Evolutionary conservation across 2,113 vertebrate species (phyloP).

Genomic region (Pitta sordida): DNA sequence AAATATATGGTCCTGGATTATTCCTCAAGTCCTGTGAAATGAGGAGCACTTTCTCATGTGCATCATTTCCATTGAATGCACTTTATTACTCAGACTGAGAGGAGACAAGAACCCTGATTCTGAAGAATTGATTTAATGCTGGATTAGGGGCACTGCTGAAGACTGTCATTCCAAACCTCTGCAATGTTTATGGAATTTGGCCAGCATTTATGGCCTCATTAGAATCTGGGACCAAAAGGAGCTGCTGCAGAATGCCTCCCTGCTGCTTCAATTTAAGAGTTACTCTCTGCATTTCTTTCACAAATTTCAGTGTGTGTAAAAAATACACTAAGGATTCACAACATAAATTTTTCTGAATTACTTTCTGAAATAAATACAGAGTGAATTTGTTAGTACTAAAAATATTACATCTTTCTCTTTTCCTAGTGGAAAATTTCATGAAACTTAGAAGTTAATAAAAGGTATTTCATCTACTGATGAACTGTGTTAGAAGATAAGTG

Average conservation of each 20-base stretch:
- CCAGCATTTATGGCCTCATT: neutral
- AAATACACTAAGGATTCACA: neutral
- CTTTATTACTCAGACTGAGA: neutral
- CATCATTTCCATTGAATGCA: neutral
- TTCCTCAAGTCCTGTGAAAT: neutral
- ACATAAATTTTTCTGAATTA: neutral
- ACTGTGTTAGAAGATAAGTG: neutral
- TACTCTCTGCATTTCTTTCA: neutral
- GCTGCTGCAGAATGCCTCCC: neutral
- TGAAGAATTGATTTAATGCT: neutral
- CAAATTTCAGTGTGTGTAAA: neutral
- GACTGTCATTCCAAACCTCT: neutral
- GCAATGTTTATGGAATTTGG: neutral
- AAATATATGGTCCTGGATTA: neutral
- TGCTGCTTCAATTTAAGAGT: neutral
- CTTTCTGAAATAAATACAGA: neutral
- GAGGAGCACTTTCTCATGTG: neutral
- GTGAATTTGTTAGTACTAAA: neutral
- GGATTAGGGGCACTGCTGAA: neutral
- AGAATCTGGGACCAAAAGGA: neutral
- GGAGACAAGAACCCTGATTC: neutral
- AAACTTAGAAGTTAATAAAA: neutral
- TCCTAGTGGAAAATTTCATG: neutral
- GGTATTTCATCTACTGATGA: neutral
- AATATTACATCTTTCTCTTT: neutral